Evolutionary conservation across 1,140 invertebrate genomes (phyloP), one percentile per base, ranked within the genome.

Genomic region (Schlechtendalia chinensis): DNA sequence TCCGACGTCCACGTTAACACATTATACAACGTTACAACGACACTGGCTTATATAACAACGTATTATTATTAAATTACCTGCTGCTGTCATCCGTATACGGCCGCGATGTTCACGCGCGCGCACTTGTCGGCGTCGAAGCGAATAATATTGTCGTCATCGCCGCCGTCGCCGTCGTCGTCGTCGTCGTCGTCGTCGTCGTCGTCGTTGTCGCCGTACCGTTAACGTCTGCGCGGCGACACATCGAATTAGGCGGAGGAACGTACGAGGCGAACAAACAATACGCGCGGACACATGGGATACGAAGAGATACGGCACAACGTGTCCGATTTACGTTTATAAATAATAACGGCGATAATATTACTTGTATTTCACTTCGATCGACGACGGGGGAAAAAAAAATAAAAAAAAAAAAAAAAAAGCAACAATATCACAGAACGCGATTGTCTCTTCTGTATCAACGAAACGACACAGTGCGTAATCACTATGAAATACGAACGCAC

Each of bases 41-140:
- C 17, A 63, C 27, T 27, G 27, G 32, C 11, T 39, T 39, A 67
- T n/a, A 67, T 39, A 69, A 45, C n/a, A 47, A n/a, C 24, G 29
- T 19, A n/a, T n/a, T n/a, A 39, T 39, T 39, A 39, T 39, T 39
- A 39, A 39, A 63, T 69, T 69, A 69, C 45, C 67, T 69, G 39
- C 14, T 47, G n/a, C 67, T 50, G 39, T 50, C 39, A 29, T 69
- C 67, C 61, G 27, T 17, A 22, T 69, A 39, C 32, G 32, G 32
- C 32, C 32, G 39, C 39, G 24, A 50, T 24, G 45, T 69, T 69
- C 39, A 50, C 39, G 67, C 22, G 67, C 67, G 67, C 45, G 45
- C 39, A 47, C 39, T 69, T 47, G 47, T 69, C 45, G 16, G 22
- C 19, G 39, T 24, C 39, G 19, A 39, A 39, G 32, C 32, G 32